These are phyloP conservation scores for Uropetala carovei DNA, from an alignment of 2,888 invertebrate genomes.

Conservation along the genomic window DNA sequence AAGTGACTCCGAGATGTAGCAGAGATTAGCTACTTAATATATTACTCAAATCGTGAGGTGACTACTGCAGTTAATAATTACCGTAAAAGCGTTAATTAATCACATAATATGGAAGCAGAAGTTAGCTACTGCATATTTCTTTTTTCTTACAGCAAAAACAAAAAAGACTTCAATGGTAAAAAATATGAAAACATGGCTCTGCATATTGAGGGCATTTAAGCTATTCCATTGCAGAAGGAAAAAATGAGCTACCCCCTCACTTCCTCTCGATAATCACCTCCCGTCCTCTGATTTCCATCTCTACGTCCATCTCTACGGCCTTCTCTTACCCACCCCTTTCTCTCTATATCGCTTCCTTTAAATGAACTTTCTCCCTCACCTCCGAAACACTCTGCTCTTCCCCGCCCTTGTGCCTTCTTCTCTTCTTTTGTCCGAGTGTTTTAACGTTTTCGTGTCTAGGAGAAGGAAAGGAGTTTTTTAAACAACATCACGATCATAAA, in stretches of 20 bases:
- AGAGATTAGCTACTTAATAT: background rate
- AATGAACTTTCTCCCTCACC: background rate
- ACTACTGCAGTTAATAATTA: constrained; percentile 2
- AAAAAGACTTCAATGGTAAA: background rate
- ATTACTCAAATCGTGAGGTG: background rate
- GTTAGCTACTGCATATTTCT: constrained; percentile 3
- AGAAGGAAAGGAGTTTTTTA: too few relatives aligned
- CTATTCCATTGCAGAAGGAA: background rate
- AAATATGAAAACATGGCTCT: background rate
- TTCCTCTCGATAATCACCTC: constrained; percentile 20
- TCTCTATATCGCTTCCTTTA: background rate
- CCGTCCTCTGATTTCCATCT: constrained; percentile 22
- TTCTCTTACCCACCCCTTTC: background rate
- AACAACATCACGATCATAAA: too few relatives aligned
- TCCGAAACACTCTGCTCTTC: background rate
- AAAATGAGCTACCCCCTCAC: constrained; percentile 19
- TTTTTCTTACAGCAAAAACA: background rate
- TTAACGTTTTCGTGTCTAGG: too few relatives aligned
- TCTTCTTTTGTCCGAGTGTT: too few relatives aligned
- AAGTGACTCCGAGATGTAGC: background rate
- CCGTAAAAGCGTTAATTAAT: background rate
- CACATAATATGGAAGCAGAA: background rate
- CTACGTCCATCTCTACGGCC: too few relatives aligned
- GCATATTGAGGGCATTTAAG: constrained; percentile 3
- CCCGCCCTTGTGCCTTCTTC: background rate